phyloP scores from a whole-genome alignment of 2,888 invertebrate species.

The Andricus curvator region DNA sequence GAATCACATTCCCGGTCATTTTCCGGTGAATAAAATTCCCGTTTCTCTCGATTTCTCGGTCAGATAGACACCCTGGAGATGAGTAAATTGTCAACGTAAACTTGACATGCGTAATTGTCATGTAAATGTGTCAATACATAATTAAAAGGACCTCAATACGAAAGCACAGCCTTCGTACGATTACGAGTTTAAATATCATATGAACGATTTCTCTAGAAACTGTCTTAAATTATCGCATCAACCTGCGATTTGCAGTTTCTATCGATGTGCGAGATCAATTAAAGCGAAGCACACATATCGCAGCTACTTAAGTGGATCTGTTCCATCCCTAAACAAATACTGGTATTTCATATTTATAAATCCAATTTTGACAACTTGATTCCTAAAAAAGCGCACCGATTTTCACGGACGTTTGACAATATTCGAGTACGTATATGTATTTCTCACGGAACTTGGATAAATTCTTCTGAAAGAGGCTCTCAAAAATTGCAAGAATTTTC shows the following conservation, averaged over 20 bases:
- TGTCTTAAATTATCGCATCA: background rate
- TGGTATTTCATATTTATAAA: slow-evolving; percentile 12
- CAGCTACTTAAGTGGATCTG: background rate
- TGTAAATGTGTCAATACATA: background rate
- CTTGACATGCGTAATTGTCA: background rate
- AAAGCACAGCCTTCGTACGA: background rate
- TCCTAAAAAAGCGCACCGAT: slow-evolving; percentile 10
- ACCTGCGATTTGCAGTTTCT: background rate
- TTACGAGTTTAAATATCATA: background rate
- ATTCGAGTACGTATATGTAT: background rate
- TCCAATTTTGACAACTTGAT: slow-evolving; percentile 6
- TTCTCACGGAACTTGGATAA: background rate
- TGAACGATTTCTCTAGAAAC: background rate
- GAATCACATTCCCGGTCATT: no score
- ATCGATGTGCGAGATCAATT: slow-evolving; percentile 15
- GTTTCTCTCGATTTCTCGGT: no score
- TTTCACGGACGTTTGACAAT: slow-evolving; percentile 8
- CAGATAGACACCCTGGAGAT: no score
- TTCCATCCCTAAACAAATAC: background rate
- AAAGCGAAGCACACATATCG: background rate
- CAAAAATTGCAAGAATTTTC: background rate
- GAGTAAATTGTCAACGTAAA: background rate
- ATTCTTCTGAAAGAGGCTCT: slow-evolving; percentile 6
- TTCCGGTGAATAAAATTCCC: no score
- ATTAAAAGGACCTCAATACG: slow-evolving; percentile 2